Evolutionary conservation across 2,888 invertebrate species (phyloP), one percentile per base, ranked within the genome.

Genomic region (Lumbricus terrestris): DNA sequence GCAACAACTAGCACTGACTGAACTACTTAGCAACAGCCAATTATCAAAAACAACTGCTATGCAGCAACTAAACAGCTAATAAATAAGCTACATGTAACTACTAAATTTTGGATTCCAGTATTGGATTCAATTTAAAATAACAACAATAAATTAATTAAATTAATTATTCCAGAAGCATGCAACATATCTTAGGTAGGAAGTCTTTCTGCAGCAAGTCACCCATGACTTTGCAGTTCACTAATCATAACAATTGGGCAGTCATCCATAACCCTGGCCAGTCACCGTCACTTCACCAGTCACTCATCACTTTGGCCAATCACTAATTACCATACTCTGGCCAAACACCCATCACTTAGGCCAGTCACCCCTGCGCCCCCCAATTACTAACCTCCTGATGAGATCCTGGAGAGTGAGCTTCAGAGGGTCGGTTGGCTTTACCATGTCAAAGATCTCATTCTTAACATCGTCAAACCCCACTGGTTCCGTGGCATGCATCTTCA

Each of bases 371-470:
- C n/a, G n/a, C n/a, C n/a, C n/a, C n/a, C n/a, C n/a, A n/a, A n/a
- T n/a, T n/a, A 92, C 93, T 93, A 95, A 97, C 97, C 97, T 97
- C 91, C 96, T 96, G 89, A 98, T 96, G 90, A 99, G 96, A 95
- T 99, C 98, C 93, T 97, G 96, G 6, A 98, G 95, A 0, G 98
- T 98, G 92, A 99, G 98, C 94, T 96, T 96, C 20, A 96, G 96
- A 0, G 97, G 97, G 95, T 98, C 96, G 91, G 96, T 96, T 0
- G 98, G 98, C 92, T 98, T 97, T 1, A 98, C 97, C 98, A 99
- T 99, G 95, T 99, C 99, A 95, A 98, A 99, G 93, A 99, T 97
- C 95, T 99, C 98, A 96, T 99, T 98, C 95, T 98, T 98, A 0
- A 99, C 97, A 95, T 99, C 98, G 93, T 98, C 97, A 95, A 98